Percentiles rank a stretch among this genome's conserved stretches.
phyloP scores from a whole-genome alignment of 2,888 invertebrate genomes.

The Stenichneumon culpator region DNA sequence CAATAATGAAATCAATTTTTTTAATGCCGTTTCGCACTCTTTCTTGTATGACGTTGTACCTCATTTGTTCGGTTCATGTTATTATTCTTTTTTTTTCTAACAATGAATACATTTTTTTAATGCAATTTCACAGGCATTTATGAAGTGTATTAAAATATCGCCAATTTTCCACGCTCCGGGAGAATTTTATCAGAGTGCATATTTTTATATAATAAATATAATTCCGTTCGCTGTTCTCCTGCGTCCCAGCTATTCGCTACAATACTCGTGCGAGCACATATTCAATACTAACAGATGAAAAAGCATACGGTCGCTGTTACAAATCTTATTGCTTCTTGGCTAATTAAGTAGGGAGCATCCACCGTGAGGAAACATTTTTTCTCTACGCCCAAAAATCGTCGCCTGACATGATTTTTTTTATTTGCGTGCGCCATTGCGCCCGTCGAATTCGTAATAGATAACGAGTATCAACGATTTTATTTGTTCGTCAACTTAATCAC shows the following conservation, averaged over 20 bases:
- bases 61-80: slow-evolving; percentile 7
- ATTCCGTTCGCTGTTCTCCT: slow-evolving; percentile 18
- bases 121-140: slow-evolving; percentile 39
- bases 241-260: neutral
- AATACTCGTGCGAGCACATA: neutral
- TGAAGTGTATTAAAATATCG: slow-evolving; percentile 63
- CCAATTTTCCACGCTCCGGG: slow-evolving; percentile 2
- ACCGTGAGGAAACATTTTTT: slow-evolving; percentile 37
- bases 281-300: slow-evolving; percentile 49
- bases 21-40: slow-evolving; percentile 3
- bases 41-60: slow-evolving; percentile 7
- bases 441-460: slow-evolving; percentile 44
- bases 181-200: slow-evolving; percentile 28
- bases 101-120: slow-evolving; percentile 6
- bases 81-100: neutral
- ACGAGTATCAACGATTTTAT: slow-evolving; percentile 45
- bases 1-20: neutral
- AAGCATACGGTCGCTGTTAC: slow-evolving; percentile 26
- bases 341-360: slow-evolving; percentile 57
- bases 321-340: slow-evolving; percentile 31
- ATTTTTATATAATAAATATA: slow-evolving; percentile 55
- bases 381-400: slow-evolving; percentile 8
- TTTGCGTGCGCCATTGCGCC: slow-evolving; percentile 21
- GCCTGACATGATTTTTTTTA: neutral
- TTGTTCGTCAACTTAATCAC: slow-evolving; percentile 57